Conservation (phyloP, 2,888 invertebrate genomes). For the Cordilura impudica region DNA sequence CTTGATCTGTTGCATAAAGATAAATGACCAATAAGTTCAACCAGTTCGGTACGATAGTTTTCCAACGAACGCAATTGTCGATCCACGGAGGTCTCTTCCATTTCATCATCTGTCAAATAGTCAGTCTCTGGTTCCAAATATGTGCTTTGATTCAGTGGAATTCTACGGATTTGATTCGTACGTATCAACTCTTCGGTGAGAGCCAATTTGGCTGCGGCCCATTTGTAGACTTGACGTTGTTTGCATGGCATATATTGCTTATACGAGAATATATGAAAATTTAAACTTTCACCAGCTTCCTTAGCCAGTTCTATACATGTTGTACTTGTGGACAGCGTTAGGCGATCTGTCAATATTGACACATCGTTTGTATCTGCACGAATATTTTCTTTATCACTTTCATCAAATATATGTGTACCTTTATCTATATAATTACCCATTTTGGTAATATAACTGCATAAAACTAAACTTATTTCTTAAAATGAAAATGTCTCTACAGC, state of each 20-base stretch:
- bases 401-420: conserved; percentile 15
- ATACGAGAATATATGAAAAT: conserved; percentile 67
- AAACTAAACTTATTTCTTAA: not conserved
- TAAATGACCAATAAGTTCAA: conserved; percentile 63
- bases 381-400: not conserved
- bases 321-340: not conserved
- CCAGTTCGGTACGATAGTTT: conserved; percentile 66
- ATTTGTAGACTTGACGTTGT: conserved; percentile 66
- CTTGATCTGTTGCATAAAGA: conserved; percentile 48
- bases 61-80: conserved; percentile 64
- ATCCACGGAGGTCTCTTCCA: conserved; percentile 53
- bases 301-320: conserved; percentile 13
- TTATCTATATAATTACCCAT: conserved; percentile 46
- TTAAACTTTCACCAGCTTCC: conserved; percentile 54
- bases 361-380: not conserved
- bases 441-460: not conserved
- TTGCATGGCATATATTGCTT: conserved; percentile 67
- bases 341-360: not conserved
- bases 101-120: conserved; percentile 63
- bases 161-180: conserved; percentile 16
- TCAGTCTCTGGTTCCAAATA: conserved; percentile 43
- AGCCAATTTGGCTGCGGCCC: conserved; percentile 68
- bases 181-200: conserved; percentile 70
- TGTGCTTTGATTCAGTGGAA: not conserved
- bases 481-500: conserved; percentile 7